Percentiles rank a stretch among this genome's conserved stretches.
Conservation (phyloP, 2,797 vertebrate species). For the Cebuella pygmaea region DNA sequence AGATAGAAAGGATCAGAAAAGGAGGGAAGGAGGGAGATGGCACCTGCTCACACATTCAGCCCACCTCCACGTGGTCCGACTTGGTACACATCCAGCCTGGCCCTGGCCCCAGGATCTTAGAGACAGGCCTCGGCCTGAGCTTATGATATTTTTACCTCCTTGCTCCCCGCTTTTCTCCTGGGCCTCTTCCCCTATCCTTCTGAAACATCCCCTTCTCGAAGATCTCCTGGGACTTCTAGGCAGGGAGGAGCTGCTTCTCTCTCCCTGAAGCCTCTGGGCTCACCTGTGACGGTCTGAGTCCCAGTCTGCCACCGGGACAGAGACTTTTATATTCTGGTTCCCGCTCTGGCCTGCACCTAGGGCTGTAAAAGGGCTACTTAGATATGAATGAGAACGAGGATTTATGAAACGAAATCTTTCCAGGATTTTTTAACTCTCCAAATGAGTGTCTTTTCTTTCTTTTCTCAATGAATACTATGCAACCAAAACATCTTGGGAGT, state of each 20-base stretch:
- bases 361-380: background rate
- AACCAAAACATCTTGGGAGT: background rate
- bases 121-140: too few species aligned
- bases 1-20: background rate
- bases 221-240: too few species aligned
- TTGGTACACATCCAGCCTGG: rapidly evolving
- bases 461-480: background rate
- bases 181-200: background rate
- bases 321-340: too few species aligned
- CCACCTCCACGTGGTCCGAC: rapidly evolving
- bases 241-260: background rate
- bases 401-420: background rate
- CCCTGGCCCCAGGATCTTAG: background rate
- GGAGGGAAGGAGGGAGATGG: too few species aligned
- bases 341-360: too few species aligned
- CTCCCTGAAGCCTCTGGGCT: background rate
- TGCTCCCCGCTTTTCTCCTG: background rate
- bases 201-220: too few species aligned
- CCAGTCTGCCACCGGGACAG: too few species aligned
- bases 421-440: background rate
- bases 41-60: rapidly evolving
- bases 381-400: background rate
- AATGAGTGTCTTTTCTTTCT: background rate
- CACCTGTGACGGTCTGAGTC: too few species aligned
- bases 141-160: background rate